A percentile compares a stretch with the other conserved stretches of the same genome.
phyloP scores from a whole-genome alignment of 1,140 invertebrate species.

The Caerostris darwini region DNA sequence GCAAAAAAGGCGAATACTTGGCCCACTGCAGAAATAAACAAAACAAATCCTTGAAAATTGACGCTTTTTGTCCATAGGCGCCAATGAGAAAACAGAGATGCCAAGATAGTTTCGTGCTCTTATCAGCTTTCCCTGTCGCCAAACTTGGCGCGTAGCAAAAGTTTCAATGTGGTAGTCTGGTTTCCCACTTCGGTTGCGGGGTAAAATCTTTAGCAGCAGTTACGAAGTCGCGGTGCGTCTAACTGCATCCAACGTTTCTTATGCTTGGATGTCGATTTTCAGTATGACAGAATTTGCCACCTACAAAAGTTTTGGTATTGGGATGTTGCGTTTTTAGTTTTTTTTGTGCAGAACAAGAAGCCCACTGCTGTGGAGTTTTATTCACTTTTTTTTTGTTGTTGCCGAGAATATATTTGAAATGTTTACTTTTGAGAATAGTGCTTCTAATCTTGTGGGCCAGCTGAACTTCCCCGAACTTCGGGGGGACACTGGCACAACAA shows the following conservation, averaged over 20 bases:
- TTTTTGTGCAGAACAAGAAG: background rate
- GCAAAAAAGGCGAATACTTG: too few relatives aligned
- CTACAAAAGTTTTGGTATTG: background rate
- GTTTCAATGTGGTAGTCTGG: conserved; percentile 53
- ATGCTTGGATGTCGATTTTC: conserved; percentile 28
- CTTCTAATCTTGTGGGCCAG: conserved; percentile 66
- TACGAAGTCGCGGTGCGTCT: conserved; percentile 1
- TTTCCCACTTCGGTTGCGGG: background rate
- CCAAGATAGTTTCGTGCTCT: background rate
- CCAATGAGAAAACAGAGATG: too few relatives aligned
- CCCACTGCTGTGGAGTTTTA: background rate
- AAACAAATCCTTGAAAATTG: too few relatives aligned
- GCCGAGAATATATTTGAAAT: background rate
- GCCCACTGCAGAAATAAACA: too few relatives aligned
- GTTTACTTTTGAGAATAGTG: conserved; percentile 75
- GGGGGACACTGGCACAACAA: background rate
- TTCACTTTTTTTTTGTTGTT: background rate
- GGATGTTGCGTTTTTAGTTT: background rate
- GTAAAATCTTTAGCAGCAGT: conserved; percentile 9
- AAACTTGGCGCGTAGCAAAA: conserved; percentile 34
- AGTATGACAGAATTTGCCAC: background rate
- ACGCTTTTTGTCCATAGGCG: too few relatives aligned
- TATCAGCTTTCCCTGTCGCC: background rate
- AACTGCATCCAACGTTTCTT: background rate
- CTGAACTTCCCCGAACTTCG: conserved; percentile 75